Conservation (phyloP, 2,113 vertebrate genomes). For the Penelope pileata region DNA sequence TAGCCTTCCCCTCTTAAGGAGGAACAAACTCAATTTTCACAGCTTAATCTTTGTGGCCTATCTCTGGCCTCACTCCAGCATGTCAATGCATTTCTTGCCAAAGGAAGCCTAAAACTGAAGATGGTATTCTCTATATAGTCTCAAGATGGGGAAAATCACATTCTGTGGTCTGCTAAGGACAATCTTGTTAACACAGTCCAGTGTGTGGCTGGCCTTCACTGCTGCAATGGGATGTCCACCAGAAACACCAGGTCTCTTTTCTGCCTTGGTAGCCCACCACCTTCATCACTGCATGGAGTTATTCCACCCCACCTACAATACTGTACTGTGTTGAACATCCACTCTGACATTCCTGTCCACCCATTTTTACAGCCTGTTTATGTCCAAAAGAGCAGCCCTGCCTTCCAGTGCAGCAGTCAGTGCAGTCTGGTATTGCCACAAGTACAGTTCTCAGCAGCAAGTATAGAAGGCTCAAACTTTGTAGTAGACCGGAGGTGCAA, state of each 20-base stretch:
- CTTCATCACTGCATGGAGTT: not conserved
- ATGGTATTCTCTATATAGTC: not conserved
- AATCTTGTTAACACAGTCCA: not conserved
- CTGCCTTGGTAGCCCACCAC: not conserved
- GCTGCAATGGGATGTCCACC: not conserved
- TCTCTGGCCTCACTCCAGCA: not conserved
- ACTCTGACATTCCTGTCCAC: not conserved
- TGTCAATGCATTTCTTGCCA: not conserved
- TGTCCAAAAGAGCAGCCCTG: not conserved
- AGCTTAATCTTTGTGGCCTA: not conserved
- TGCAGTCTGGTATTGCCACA: not conserved
- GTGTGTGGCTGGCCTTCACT: not conserved
- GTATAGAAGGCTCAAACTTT: not conserved
- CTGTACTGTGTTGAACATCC: rapidly evolving
- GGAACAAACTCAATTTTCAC: not conserved
- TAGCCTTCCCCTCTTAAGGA: not conserved
- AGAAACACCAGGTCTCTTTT: not conserved
- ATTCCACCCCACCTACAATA: not conserved
- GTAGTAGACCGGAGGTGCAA: not conserved
- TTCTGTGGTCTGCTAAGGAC: not conserved
- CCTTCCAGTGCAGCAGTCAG: not conserved
- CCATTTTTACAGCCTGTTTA: not conserved
- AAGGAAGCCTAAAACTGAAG: too few relatives aligned
- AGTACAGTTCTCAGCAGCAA: not conserved
- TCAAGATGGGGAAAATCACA: not conserved